Conservation (phyloP, 2,797 vertebrate genomes). For the Capromys pilorides region DNA sequence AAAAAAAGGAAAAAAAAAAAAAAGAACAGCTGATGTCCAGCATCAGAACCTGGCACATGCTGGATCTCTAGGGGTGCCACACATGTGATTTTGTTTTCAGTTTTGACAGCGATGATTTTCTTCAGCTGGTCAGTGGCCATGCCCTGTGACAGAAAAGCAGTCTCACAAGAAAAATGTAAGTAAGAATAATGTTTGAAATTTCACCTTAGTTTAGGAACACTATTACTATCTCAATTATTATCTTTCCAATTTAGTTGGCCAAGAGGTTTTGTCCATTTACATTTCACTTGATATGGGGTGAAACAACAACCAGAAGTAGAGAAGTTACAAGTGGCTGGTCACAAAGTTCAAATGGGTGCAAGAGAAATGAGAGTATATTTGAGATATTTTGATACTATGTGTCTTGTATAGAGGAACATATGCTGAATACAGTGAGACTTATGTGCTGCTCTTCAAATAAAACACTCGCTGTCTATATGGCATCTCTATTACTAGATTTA, state of each 20-base stretch:
- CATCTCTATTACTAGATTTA: constrained; percentile 39
- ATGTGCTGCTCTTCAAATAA: constrained; percentile 46
- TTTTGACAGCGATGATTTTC: constrained; percentile 41
- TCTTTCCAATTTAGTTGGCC: constrained; percentile 73
- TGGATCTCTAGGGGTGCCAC: constrained; percentile 57
- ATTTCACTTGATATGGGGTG: constrained; percentile 80
- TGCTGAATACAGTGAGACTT: constrained; percentile 74
- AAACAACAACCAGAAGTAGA: constrained; percentile 79
- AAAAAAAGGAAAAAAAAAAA: too few species aligned
- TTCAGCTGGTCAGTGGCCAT: constrained; percentile 63
- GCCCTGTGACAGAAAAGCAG: constrained; percentile 29
- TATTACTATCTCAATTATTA: constrained; percentile 68
- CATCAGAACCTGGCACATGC: background rate
- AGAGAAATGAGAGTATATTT: constrained; percentile 73
- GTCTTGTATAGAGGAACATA: constrained; percentile 72
- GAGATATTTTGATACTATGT: constrained; percentile 76
- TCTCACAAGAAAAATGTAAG: constrained; percentile 7
- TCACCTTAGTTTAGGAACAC: constrained; percentile 64
- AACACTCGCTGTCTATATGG: constrained; percentile 45
- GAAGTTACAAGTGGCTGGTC: constrained; percentile 83
- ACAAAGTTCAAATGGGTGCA: constrained; percentile 74
- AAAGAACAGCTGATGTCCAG: constrained; percentile 70
- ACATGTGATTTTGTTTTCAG: constrained; percentile 70
- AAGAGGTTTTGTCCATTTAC: constrained; percentile 83
- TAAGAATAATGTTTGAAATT: constrained; percentile 66